A percentile compares a stretch with the other conserved stretches of the same genome.
Evolutionary conservation across 2,113 vertebrate species (phyloP).

Genomic region (Oncorhynchus mykiss): DNA sequence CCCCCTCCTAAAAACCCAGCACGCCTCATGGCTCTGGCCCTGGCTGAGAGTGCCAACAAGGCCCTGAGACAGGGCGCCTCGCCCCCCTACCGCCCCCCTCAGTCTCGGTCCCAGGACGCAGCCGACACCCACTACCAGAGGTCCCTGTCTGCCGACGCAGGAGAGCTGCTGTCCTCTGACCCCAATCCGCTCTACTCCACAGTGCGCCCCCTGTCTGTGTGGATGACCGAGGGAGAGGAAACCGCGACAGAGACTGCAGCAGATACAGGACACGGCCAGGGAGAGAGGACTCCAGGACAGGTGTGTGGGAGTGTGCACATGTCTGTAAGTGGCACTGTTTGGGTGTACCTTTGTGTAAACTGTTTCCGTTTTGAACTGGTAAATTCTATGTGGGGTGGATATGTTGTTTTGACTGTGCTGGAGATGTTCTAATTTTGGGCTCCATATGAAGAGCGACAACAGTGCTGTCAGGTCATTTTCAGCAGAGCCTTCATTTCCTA

Average conservation of each 20-base stretch:
- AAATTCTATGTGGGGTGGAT: no score
- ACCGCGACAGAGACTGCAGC: constrained; percentile 6
- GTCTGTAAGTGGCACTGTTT: not conserved
- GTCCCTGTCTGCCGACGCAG: constrained; percentile 71
- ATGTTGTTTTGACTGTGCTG: no score
- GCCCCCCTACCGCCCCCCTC: constrained; percentile 58
- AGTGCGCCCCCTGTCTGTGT: constrained; percentile 59
- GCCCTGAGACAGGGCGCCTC: constrained; percentile 66
- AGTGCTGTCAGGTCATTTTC: no score
- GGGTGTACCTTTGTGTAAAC: not conserved
- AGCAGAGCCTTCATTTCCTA: not conserved
- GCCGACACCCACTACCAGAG: constrained; percentile 58
- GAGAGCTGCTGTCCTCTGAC: constrained; percentile 56
- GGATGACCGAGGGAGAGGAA: constrained; percentile 45
- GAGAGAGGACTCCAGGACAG: constrained; percentile 33
- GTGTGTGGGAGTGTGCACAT: constrained; percentile 19
- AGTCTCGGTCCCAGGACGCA: constrained; percentile 30
- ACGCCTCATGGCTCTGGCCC: constrained; percentile 78
- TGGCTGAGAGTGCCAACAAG: constrained; percentile 79
- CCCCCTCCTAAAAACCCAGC: constrained; percentile 81
- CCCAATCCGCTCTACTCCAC: constrained; percentile 66
- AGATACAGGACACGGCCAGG: constrained; percentile 11
- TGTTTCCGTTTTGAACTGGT: not conserved
- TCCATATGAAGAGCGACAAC: no score
- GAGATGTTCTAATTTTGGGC: no score